A percentile compares a stretch with the other conserved stretches of the same genome.
phyloP scores from a whole-genome alignment of 2,797 vertebrate species.

The Chanos chanos region DNA sequence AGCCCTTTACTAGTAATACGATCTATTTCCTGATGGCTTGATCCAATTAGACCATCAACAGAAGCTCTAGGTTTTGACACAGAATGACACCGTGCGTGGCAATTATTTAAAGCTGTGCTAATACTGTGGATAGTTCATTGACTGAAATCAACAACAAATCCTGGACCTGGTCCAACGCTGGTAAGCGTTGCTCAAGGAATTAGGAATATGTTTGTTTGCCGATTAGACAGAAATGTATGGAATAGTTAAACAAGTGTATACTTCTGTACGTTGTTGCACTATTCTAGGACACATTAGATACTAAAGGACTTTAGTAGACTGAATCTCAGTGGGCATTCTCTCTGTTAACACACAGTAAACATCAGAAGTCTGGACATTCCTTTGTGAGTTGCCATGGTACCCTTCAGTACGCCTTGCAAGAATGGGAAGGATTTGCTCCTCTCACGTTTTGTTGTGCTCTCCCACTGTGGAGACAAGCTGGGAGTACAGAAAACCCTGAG shows the following conservation, averaged over 20 bases:
- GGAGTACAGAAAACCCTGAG: conserved; percentile 12
- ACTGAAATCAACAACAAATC: too few species aligned
- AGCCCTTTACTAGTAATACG: conserved; percentile 20
- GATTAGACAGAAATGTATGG: too few species aligned
- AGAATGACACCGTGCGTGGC: background rate
- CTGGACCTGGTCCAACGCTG: too few species aligned
- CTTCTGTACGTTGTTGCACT: too few species aligned
- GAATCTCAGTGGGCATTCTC: background rate
- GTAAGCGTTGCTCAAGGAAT: too few species aligned
- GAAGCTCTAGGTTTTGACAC: background rate
- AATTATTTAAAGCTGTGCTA: conserved; percentile 6
- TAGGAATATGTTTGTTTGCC: too few species aligned
- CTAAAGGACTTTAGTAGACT: background rate
- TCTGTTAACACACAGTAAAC: conserved; percentile 23
- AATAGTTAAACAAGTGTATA: too few species aligned
- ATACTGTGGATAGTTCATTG: background rate
- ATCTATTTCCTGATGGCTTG: background rate
- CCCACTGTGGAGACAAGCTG: conserved; percentile 24
- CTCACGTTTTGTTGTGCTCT: background rate
- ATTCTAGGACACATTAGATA: too few species aligned
- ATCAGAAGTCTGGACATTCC: background rate
- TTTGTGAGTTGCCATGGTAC: conserved; percentile 36
- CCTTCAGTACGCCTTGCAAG: conserved; percentile 11
- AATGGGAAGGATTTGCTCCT: conserved; percentile 18
- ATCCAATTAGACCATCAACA: conserved; percentile 17